Evolutionary conservation across 2,797 vertebrate species (phyloP), one percentile per base, ranked within the genome.

Genomic region (Macropus fuliginosus): DNA sequence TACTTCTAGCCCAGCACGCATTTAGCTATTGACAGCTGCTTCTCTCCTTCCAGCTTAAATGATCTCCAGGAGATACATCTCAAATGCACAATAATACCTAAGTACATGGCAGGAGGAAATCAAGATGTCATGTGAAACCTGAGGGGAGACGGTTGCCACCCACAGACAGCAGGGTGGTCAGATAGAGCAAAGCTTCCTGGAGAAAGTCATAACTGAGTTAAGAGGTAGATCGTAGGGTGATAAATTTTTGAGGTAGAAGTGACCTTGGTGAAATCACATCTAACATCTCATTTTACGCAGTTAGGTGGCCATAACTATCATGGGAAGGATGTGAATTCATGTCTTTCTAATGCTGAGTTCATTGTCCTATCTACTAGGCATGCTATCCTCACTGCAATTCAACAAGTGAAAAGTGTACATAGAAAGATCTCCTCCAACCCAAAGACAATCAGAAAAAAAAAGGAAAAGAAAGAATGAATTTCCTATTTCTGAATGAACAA

Each of bases 71-170:
- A 81, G 2, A 46, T 46, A 46, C 10, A 21, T 81, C 18, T 81
- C 24, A 1, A 28, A 50, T 27, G 24, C 31, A 27, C 40, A 87
- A 27, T 11, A 87, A 87, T 50, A 46, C 24, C 9, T 50, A 24
- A 87, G 21, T 50, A 27, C 40, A 27, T 11, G 21, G 40, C 10
- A 27, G 24, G 40, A 46, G 40, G 74, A 81, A 81, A 87, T 21
- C 11, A 0, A 81, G 3, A 11, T 81, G 74, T n/a, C 21, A 24
- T 4, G 29, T 24, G 21, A 46, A 81, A 24, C 74, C 74, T 87
- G 21, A 27, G 97, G 93, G 52, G 96, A 93, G 96, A 74, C 55
- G 16, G 40, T 50, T 27, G 40, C 74, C 46, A n/a, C 21, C 40
- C 24, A 46, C 40, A 46, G 21, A 81, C 3, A 46, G 40, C 40